Conservation (phyloP, 2,888 invertebrate genomes). For the Drosophila mettleri region DNA sequence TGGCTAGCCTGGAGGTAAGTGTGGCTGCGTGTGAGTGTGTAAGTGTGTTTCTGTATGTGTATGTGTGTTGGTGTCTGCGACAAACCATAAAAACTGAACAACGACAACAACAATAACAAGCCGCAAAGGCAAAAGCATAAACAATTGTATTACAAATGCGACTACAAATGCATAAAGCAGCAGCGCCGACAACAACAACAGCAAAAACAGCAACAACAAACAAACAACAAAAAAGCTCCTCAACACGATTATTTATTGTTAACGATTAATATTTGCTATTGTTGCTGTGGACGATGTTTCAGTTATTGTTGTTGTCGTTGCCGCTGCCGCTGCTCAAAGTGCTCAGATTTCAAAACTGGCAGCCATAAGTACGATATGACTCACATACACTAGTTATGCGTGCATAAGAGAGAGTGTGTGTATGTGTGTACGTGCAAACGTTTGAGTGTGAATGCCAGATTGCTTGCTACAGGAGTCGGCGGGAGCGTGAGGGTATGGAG, state of each 20-base stretch:
- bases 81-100: constrained; percentile 72
- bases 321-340: constrained; percentile 32
- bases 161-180: constrained; percentile 77
- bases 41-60: background rate
- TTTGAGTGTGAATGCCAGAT: constrained; percentile 72
- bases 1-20: constrained; percentile 36
- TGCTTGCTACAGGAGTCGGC: constrained; percentile 49
- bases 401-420: constrained; percentile 20
- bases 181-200: constrained; percentile 43
- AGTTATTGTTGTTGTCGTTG: constrained; percentile 19
- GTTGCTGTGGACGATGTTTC: constrained; percentile 16
- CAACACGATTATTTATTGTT: constrained; percentile 78
- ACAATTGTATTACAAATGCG: constrained; percentile 80
- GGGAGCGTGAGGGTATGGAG: background rate
- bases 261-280: constrained; percentile 76
- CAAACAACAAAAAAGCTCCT: constrained; percentile 53
- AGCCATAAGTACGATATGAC: constrained; percentile 16
- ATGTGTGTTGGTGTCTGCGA: constrained; percentile 25
- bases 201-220: constrained; percentile 50
- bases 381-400: constrained; percentile 8
- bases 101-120: constrained; percentile 60
- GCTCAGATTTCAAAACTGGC: constrained; percentile 68
- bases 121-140: constrained; percentile 68
- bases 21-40: constrained; percentile 5
- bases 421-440: constrained; percentile 62